Conservation (phyloP, 2,113 vertebrate species). For the Chrysemys picta region DNA sequence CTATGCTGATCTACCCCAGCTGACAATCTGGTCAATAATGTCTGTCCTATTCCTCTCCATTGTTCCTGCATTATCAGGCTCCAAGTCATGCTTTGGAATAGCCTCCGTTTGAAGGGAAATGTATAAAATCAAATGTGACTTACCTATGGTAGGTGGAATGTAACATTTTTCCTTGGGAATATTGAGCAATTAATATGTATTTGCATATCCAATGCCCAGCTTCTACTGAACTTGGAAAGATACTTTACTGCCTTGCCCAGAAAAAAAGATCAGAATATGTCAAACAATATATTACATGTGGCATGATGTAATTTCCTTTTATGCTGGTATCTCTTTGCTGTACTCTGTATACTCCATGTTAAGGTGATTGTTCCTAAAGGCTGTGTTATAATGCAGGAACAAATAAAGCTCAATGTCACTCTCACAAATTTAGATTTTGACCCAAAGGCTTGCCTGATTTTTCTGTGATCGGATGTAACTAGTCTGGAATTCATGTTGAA, state of each 20-base stretch:
- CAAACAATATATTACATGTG: constrained; percentile 11
- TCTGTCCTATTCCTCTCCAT: neutral
- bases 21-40: neutral
- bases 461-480: constrained; percentile 10
- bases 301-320: neutral
- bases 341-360: neutral
- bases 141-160: neutral
- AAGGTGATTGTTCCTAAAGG: constrained; percentile 22
- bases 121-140: neutral
- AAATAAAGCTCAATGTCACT: neutral
- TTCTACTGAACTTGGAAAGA: constrained; percentile 10
- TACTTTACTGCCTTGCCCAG: neutral
- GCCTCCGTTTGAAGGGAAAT: neutral
- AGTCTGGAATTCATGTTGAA: neutral
- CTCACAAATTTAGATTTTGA: constrained; percentile 38
- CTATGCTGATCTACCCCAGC: neutral
- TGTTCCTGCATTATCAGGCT: neutral
- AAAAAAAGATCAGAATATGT: constrained; percentile 1
- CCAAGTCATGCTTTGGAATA: neutral
- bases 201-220: neutral
- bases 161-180: neutral
- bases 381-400: neutral
- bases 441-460: neutral
- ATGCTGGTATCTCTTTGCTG: neutral
- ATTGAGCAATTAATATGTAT: neutral